Base-by-base conservation (phyloP, 2,797 vertebrate genomes). In the Muscicapa comitata region DNA sequence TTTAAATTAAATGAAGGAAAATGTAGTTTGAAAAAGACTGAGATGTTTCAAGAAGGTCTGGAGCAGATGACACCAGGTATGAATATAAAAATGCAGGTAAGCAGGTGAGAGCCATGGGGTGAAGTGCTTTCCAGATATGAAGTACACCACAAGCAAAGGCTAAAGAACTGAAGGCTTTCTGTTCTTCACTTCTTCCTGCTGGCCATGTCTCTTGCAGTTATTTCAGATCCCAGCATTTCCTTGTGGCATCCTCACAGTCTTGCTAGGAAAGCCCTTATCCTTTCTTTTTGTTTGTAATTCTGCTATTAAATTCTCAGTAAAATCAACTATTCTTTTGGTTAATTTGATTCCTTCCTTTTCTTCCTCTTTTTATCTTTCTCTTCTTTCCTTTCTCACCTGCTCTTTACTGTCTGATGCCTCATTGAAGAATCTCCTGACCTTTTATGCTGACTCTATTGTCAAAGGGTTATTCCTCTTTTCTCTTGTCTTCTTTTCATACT, bases 1-100 rank as follows among this genome's bases (percentile, higher is more conserved):
- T 99, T 99, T 98, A 99, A 98, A 96, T 98, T 99, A 90, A 98
- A 98, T 95, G 98, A 98, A 62, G 97, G 98, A 87, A 99, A 98
- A 97, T 99, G 99, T 98, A 98, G 98, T 97, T 98, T 99, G 97
- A 99, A 98, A 98, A 98, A 98, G 94, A 99, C 98, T 95, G 99
- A 99, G 95, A 98, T 98, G 97, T 98, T 99, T 94, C 98, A 98
- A 50, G 98, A 99, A 96, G 98, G 97, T 93, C 97, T 99, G 84
- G 99, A 98, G 97, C 94, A 97, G 31, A 97, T 98, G 55, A 97
- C 98, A 85, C 98, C 99, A 99, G 99, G 99, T 99, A 99, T 93
- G 98, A 66, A 89, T 86, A 51, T 25, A 66, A 90, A 88, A 75
- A 58, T 66, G 10, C 42, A 90, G 79, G 84, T 88, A 93, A 96